Conservation (phyloP, 1,140 invertebrate genomes). For the Macrosteles quadrilineatus region DNA sequence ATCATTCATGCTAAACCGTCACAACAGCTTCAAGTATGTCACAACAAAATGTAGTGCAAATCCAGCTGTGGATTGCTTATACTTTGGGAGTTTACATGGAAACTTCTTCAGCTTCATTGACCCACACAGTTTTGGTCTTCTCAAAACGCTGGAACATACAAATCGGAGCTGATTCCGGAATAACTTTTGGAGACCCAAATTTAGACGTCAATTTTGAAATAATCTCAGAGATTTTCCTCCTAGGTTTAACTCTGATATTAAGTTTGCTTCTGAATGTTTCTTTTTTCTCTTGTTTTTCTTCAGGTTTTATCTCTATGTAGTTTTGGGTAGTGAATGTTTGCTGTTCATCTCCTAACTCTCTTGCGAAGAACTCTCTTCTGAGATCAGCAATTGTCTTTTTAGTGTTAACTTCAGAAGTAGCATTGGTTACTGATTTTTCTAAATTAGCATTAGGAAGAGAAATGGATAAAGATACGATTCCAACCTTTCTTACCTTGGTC, state of each 20-base stretch:
- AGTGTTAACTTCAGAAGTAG: background rate
- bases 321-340: background rate
- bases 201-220: constrained; percentile 7
- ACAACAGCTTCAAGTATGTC: too few relatives aligned
- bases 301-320: constrained; percentile 4
- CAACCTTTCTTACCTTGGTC: background rate
- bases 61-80: too few relatives aligned
- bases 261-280: constrained; percentile 13
- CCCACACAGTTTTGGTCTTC: constrained; percentile 1
- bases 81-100: too few relatives aligned
- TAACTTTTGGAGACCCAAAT: background rate
- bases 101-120: too few relatives aligned
- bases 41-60: too few relatives aligned
- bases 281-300: background rate
- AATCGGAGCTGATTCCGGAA: background rate
- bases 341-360: background rate
- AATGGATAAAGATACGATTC: background rate
- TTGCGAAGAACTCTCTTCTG: constrained; percentile 4
- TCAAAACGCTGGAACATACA: constrained; percentile 4
- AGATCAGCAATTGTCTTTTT: constrained; percentile 5
- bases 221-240: background rate
- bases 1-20: too few relatives aligned
- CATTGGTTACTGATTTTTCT: background rate
- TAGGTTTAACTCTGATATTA: background rate
- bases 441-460: background rate